Base-by-base conservation (phyloP, 2,888 invertebrate species). In the Ferdinandea cuprea region DNA sequence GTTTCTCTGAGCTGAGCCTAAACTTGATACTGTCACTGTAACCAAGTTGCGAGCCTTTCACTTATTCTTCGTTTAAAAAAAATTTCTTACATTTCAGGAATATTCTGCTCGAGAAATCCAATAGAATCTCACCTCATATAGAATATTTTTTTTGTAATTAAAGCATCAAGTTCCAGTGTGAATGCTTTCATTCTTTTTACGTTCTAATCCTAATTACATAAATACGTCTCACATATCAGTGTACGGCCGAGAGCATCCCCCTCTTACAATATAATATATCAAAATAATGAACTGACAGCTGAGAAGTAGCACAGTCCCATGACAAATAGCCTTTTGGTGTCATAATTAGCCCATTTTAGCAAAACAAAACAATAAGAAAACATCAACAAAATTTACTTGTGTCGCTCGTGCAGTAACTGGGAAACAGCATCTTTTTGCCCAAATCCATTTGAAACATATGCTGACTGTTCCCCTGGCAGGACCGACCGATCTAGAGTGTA, bases 341-440 rank as follows among this genome's bases (percentile, higher is more conserved):
- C 78, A 83, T 83, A 83, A 83, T 83, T 83, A 83, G 54, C 25
- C 52, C 44, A 72, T 63, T 63, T 78, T 73, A 37, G n/a, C n/a
- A n/a, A n/a, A n/a, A n/a, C 21, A 48, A 56, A 61, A 66, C 68
- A 68, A 78, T 56, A 63, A 59, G 72, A 77, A 63, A 52, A 59
- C 1, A 35, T 59, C 66, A 72, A 50, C 66, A 72, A 50, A 71
- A 61, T 61, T 66, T 80, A 69, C 73, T 72, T 30, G 21, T 58
- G 30, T 66, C 74, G 63, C 73, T 72, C 37, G 21, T 58, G 30
- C 40, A 17, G 9, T 37, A 25, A 13, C 28, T 35, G 63, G 13
- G 48, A n/a, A 72, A 72, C 71, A 77, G 77, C 71, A 77, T 78
- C 61, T 83, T 81, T 81, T 81, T 66, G 46, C 46, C 30, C 32